Evolutionary conservation across 2,113 vertebrate genomes (phyloP), one percentile per base, ranked within the genome.

Genomic region (Gallinago media): DNA sequence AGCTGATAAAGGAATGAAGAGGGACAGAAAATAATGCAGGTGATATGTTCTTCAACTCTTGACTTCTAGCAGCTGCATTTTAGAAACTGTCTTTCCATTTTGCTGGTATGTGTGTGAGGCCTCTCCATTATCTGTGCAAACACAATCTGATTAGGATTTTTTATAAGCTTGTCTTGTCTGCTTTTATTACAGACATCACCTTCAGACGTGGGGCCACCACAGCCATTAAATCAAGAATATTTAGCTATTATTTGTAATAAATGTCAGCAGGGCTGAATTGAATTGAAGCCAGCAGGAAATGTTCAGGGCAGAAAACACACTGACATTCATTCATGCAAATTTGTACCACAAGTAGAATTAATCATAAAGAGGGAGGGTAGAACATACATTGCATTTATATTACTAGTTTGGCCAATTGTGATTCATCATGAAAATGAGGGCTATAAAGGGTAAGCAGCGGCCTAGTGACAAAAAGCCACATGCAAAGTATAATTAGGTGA

Each of bases 231-330:
- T 98, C 97, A 98, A 97, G 97, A 98, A 98, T 98, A 98, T 98
- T 98, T 98, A 98, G 97, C 96, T 97, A 98, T 98, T 98, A 98
- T 98, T 98, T 98, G 97, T 98, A 98, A 98, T 98, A 98, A 98
- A 98, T 98, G 98, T 98, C 98, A 98, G 94, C 97, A 96, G 90
- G 93, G 82, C 96, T 98, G 98, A 98, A 98, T 95, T 96, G 96
- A 97, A 98, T 95, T 96, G 96, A 97, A 98, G 95, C 95, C 98
- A 98, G 96, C 94, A 97, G 97, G 97, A 98, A 98, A 97, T 96
- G 96, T 98, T 98, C 98, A 96, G 95, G 96, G 96, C 96, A 98
- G 97, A 97, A 98, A 98, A 98, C 97, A 97, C 95, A 97, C 97
- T 98, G 98, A 98, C 98, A 98, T 98, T 98, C 98, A 97, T 98